Percentiles rank a stretch among this genome's conserved stretches.
Evolutionary conservation across 2,113 vertebrate species (phyloP).

Genomic region (Eidolon helvum): DNA sequence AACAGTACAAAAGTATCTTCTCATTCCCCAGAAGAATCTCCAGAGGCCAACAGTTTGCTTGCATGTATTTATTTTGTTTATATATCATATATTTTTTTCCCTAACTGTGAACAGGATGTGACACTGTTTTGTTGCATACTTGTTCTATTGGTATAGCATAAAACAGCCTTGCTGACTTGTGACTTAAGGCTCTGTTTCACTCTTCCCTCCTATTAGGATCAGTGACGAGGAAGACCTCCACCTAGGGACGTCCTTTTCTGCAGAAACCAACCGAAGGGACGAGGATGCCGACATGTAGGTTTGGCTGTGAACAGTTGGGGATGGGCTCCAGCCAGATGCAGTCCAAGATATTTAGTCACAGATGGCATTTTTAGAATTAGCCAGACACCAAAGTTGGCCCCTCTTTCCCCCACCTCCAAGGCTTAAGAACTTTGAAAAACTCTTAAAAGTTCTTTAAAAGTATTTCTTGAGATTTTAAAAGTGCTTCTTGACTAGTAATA

Average conservation of each 20-base stretch:
- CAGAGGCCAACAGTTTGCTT: not conserved
- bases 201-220: slow-evolving; percentile 82
- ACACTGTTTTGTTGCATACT: not conserved
- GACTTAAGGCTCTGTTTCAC: not conserved
- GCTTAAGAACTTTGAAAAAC: not conserved
- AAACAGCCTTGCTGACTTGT: not conserved
- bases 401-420: not conserved
- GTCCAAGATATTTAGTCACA: not conserved
- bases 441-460: not conserved
- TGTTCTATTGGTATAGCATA: not conserved
- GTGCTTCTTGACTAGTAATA: not conserved
- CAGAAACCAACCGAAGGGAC: slow-evolving; percentile 97
- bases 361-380: not conserved
- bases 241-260: slow-evolving; percentile 97
- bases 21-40: not conserved
- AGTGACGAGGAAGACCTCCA: slow-evolving; percentile 96
- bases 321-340: not conserved
- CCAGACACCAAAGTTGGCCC: not conserved
- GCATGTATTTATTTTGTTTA: not conserved
- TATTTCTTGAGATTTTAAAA: not conserved
- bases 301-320: rapidly evolving
- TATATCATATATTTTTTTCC: rapidly evolving
- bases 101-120: not conserved
- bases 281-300: slow-evolving; percentile 98
- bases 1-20: not conserved